These are phyloP conservation scores for Catagonus wagneri DNA, from an alignment of 2,113 vertebrate species.

Conservation along the genomic window DNA sequence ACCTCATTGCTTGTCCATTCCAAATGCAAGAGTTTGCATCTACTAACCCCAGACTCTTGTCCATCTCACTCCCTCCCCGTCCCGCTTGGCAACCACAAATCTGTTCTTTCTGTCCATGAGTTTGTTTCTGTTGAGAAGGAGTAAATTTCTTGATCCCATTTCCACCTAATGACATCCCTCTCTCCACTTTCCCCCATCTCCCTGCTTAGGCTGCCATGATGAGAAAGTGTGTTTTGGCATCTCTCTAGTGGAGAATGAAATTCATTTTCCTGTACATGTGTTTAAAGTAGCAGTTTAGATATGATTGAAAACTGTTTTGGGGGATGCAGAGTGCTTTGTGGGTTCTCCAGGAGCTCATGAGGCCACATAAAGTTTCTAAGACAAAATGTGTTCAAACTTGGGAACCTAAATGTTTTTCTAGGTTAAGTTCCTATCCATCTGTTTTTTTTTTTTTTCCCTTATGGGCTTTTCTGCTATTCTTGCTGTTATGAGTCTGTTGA, in stretches of 20 bases:
- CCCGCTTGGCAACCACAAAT: no score
- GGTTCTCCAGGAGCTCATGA: background rate
- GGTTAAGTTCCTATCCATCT: background rate
- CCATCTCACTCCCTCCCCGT: no score
- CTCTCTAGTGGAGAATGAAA: background rate
- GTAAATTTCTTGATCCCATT: constrained; percentile 8
- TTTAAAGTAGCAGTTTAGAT: background rate
- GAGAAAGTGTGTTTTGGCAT: background rate
- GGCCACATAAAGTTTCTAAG: background rate
- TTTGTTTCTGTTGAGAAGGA: background rate
- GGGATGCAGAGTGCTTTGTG: background rate
- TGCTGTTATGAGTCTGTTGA: background rate
- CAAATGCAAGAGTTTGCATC: no score
- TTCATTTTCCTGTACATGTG: background rate
- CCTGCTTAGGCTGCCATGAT: background rate
- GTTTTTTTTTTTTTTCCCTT: background rate
- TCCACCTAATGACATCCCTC: background rate
- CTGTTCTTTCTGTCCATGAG: no score
- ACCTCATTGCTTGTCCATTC: no score
- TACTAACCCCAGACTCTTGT: no score
- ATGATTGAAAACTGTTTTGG: background rate
- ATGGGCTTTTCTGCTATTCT: background rate
- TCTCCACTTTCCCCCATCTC: background rate
- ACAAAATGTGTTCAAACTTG: background rate
- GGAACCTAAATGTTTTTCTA: background rate